A percentile compares a stretch with the other conserved stretches of the same genome.
phyloP scores from a whole-genome alignment of 2,888 invertebrate species.

The Heteromyza rotundicornis region DNA sequence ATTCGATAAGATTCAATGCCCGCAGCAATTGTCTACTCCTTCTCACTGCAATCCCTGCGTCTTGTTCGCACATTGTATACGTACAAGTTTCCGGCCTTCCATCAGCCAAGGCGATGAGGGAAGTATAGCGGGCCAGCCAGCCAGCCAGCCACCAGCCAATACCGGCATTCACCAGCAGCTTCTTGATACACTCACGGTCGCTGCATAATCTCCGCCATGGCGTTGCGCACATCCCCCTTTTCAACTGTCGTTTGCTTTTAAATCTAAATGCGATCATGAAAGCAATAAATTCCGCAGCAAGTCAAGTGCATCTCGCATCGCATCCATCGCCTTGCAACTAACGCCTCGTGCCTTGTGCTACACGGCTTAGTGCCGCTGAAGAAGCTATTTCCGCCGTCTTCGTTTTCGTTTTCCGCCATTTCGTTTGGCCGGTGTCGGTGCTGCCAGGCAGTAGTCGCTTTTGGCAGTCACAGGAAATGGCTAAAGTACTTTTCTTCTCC shows the following conservation, averaged over 20 bases:
- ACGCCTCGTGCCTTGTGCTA: constrained; percentile 5
- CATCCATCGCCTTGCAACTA: not conserved
- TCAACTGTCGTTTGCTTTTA: constrained; percentile 18
- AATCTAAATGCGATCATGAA: constrained; percentile 49
- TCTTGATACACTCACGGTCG: no score
- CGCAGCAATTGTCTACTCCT: no score
- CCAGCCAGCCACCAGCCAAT: not conserved
- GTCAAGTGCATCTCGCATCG: constrained; percentile 36
- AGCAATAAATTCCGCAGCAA: constrained; percentile 48
- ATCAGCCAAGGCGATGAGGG: no score
- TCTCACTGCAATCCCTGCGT: no score
- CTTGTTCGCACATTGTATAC: no score
- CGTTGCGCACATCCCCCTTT: not conserved
- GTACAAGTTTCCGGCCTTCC: no score
- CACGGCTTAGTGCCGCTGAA: constrained; percentile 13
- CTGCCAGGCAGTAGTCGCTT: constrained; percentile 23
- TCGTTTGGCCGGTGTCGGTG: constrained; percentile 8
- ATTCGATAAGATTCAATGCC: no score
- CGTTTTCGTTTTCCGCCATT: not conserved
- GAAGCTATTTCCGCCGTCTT: constrained; percentile 23
- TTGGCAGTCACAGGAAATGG: constrained; percentile 36
- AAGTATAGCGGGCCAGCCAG: no score
- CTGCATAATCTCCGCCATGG: not conserved
- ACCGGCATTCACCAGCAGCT: no score
- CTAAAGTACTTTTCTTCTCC: constrained; percentile 28